A percentile compares a stretch with the other conserved stretches of the same genome.
Evolutionary conservation across 2,888 invertebrate species (phyloP).

Genomic region (Schrankia costaestrigalis): DNA sequence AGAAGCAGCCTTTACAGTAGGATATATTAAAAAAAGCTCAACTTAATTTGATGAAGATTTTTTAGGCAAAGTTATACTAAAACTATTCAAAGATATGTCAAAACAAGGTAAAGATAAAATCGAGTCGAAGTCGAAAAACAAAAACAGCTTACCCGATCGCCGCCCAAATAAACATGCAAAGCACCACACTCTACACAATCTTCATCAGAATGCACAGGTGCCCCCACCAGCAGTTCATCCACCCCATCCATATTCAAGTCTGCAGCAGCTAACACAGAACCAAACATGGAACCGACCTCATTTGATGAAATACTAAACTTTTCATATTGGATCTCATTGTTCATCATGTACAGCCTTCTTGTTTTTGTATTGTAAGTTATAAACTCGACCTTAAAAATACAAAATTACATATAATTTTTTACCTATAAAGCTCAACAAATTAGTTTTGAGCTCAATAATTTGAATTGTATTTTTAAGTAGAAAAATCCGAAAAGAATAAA

Average conservation of each 20-base stretch:
- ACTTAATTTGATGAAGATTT: too few species aligned
- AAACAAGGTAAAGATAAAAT: too few species aligned
- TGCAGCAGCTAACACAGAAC: constrained; percentile 11
- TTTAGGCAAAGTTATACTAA: too few species aligned
- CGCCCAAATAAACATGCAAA: constrained; percentile 22
- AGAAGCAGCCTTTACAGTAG: too few species aligned
- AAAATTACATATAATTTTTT: not conserved
- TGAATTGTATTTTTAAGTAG: too few species aligned
- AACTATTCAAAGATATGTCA: too few species aligned
- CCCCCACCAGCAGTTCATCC: constrained; percentile 21
- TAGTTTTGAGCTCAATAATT: too few species aligned
- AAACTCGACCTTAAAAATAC: constrained; percentile 15
- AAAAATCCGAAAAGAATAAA: too few species aligned
- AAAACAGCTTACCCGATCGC: constrained; percentile 14
- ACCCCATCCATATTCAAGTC: constrained; percentile 19
- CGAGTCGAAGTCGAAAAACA: not conserved
- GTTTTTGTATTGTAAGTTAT: constrained; percentile 2
- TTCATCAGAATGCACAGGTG: constrained; percentile 16
- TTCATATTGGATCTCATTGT: not conserved
- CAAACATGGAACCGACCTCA: constrained; percentile 19
- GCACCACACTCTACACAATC: constrained; percentile 25
- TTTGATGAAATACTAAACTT: not conserved
- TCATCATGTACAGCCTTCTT: not conserved
- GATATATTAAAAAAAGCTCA: too few species aligned
- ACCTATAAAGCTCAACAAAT: too few species aligned